These are phyloP conservation scores for Megastigmus dorsalis DNA, from an alignment of 2,888 invertebrate genomes.

Conservation along the genomic window DNA sequence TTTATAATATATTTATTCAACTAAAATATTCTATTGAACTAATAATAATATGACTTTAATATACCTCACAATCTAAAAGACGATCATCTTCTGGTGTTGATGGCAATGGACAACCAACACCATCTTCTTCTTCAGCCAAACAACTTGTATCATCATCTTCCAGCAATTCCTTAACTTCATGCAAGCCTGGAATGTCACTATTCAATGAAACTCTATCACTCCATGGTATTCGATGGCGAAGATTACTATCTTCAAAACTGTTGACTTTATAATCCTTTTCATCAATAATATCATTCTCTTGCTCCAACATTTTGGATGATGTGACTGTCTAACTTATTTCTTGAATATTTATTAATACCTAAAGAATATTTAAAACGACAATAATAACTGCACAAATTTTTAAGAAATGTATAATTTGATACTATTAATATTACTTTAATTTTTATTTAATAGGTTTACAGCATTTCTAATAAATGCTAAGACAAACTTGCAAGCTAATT, in stretches of 20 bases:
- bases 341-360: constrained; percentile 26
- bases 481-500: background rate
- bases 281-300: constrained; percentile 48
- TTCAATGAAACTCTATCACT: constrained; percentile 68
- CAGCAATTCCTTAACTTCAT: constrained; percentile 71
- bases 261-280: constrained; percentile 31
- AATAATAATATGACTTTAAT: too few species aligned
- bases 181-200: constrained; percentile 70
- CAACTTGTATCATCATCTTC: constrained; percentile 72
- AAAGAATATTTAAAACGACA: background rate
- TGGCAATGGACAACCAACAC: constrained; percentile 88
- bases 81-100: constrained; percentile 91
- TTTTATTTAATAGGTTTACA: background rate
- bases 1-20: constrained; percentile 1
- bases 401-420: background rate
- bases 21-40: too few species aligned
- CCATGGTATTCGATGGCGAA: constrained; percentile 72
- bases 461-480: background rate
- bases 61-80: constrained; percentile 85
- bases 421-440: too few species aligned
- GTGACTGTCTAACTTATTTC: background rate
- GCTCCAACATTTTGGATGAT: constrained; percentile 40
- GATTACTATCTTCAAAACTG: constrained; percentile 46
- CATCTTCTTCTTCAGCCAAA: constrained; percentile 83
- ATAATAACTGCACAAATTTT: background rate